phyloP scores from a whole-genome alignment of 1,140 invertebrate species.

The Vanessa tameamea region DNA sequence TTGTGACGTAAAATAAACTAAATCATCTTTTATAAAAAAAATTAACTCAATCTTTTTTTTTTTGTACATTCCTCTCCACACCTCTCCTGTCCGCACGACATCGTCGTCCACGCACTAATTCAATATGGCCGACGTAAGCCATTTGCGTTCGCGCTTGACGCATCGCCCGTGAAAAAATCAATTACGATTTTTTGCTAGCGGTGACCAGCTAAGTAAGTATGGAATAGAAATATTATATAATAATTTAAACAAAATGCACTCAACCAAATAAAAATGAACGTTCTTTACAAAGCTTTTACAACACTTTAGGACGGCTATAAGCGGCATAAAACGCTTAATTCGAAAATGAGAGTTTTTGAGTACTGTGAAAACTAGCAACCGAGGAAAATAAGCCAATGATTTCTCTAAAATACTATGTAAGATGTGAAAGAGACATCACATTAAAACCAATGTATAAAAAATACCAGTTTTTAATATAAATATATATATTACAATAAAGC shows the following conservation, averaged over 20 bases:
- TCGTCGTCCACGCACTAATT: constrained; percentile 76
- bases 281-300: neutral
- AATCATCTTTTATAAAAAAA: no score
- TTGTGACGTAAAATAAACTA: no score
- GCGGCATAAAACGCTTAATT: no score
- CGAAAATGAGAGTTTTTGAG: no score
- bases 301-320: no score
- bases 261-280: neutral
- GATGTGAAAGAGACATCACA: no score
- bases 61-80: constrained; percentile 38
- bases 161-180: constrained; percentile 77
- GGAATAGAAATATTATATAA: constrained; percentile 3
- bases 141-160: constrained; percentile 76
- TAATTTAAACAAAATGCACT: neutral
- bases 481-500: no score
- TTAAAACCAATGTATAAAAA: no score
- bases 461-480: no score
- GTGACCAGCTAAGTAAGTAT: constrained; percentile 29
- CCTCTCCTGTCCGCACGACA: constrained; percentile 42
- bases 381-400: no score
- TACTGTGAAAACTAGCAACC: no score
- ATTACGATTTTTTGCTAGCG: constrained; percentile 77
- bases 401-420: no score
- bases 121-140: constrained; percentile 78
- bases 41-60: neutral